Percentiles rank a stretch among this genome's conserved stretches.
Evolutionary conservation across 1,140 invertebrate genomes (phyloP).

Genomic region (Drosophila nebulosa): DNA sequence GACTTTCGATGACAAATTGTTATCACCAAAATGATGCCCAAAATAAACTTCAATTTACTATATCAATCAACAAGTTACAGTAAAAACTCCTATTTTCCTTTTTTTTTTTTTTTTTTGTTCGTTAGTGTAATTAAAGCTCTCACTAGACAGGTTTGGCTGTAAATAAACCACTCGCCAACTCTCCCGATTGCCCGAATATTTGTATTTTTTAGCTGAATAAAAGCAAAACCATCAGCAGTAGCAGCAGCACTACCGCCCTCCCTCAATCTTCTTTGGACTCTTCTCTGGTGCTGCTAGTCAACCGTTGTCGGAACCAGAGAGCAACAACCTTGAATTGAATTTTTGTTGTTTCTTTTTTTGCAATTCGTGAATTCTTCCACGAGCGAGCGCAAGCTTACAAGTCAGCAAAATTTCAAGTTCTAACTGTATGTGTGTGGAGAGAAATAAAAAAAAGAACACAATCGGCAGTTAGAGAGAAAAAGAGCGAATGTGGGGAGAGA

Average conservation of each 20-base stretch:
- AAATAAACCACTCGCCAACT: background rate
- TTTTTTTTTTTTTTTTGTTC: background rate
- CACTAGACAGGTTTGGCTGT: background rate
- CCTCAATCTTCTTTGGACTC: constrained; percentile 10
- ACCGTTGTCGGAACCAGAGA: constrained; percentile 35
- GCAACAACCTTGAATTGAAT: constrained; percentile 76
- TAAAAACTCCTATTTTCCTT: background rate
- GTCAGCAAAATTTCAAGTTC: constrained; percentile 68
- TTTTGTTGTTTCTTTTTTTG: constrained; percentile 39
- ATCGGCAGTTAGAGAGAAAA: constrained; percentile 1
- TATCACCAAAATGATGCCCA: constrained; percentile 4
- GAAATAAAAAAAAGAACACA: constrained; percentile 1
- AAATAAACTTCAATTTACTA: constrained; percentile 13
- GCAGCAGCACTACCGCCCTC: constrained; percentile 18
- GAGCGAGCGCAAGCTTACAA: constrained; percentile 25
- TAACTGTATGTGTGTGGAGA: constrained; percentile 54
- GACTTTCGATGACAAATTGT: constrained; percentile 29
- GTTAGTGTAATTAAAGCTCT: background rate
- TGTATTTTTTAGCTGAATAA: constrained; percentile 8
- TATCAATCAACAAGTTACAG: background rate
- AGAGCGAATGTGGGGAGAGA: constrained; percentile 16
- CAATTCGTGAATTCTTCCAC: constrained; percentile 69
- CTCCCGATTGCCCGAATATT: constrained; percentile 7
- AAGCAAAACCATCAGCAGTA: constrained; percentile 23
- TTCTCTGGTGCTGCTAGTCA: background rate